Percentiles rank a stretch among this genome's conserved stretches.
Evolutionary conservation across 2,888 invertebrate species (phyloP).

Genomic region (Drosophila mulleri): DNA sequence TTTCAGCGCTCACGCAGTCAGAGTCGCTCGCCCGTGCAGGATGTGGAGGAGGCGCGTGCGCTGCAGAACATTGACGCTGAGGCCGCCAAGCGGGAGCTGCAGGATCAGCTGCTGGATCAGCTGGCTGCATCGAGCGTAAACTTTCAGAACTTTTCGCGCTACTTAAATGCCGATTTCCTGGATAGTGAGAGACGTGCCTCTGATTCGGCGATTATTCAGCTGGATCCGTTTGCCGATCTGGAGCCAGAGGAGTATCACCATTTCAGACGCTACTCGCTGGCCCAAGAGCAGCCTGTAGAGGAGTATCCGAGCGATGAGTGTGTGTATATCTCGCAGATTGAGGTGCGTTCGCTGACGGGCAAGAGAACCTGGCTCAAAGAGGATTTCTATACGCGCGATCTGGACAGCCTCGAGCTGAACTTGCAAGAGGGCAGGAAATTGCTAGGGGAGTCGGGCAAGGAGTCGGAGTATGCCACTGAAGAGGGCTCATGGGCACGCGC

Average conservation of each 20-base stretch:
- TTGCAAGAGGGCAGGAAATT: constrained; percentile 13
- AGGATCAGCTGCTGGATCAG: constrained; percentile 79
- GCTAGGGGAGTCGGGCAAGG: constrained; percentile 1
- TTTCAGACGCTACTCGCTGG: constrained; percentile 82
- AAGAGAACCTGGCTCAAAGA: constrained; percentile 78
- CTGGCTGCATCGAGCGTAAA: constrained; percentile 75
- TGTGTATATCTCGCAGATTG: constrained; percentile 79
- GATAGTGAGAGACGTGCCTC: constrained; percentile 83
- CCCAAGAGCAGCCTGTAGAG: constrained; percentile 82
- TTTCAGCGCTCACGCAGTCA: constrained; percentile 82
- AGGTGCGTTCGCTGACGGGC: constrained; percentile 78
- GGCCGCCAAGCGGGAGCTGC: constrained; percentile 68
- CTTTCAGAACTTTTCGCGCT: constrained; percentile 78
- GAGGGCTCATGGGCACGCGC: constrained; percentile 67
- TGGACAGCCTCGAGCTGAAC: constrained; percentile 33
- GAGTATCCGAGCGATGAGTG: constrained; percentile 83
- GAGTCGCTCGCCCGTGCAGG: constrained; percentile 80
- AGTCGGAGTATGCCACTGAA: constrained; percentile 31
- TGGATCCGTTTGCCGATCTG: constrained; percentile 60
- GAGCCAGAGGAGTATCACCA: constrained; percentile 85
- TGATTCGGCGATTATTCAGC: constrained; percentile 80
- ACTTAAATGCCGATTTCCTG: constrained; percentile 75
- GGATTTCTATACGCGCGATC: constrained; percentile 73
- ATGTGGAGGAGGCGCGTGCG: constrained; percentile 41
- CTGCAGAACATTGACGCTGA: constrained; percentile 67